A percentile compares a stretch with the other conserved stretches of the same genome.
Conservation (phyloP, 2,888 invertebrate species). For the Euplexia lucipara region DNA sequence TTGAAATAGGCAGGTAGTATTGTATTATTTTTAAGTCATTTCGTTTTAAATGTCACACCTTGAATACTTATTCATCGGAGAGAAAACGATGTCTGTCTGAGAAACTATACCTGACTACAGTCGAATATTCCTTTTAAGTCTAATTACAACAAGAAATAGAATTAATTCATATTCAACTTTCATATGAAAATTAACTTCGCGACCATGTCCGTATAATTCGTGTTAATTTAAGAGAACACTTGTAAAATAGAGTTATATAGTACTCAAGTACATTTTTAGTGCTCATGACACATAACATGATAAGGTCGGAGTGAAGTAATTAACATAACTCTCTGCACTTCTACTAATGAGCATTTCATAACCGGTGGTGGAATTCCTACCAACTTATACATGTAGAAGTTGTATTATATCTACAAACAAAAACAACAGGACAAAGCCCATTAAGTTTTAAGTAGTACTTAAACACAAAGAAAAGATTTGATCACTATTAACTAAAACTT, state of each 20-base stretch:
- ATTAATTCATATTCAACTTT: constrained; percentile 46
- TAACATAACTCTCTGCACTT: constrained; percentile 44
- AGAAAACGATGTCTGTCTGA: too few relatives aligned
- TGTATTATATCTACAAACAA: constrained; percentile 1
- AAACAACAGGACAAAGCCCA: not conserved
- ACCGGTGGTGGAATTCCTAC: constrained; percentile 20
- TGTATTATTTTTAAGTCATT: not conserved
- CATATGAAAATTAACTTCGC: constrained; percentile 34
- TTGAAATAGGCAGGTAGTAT: not conserved
- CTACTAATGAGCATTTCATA: constrained; percentile 46
- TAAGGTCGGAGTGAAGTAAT: constrained; percentile 45
- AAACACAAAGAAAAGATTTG: not conserved
- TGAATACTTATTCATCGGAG: not conserved
- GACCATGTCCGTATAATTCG: constrained; percentile 33
- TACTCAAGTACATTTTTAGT: constrained; percentile 52
- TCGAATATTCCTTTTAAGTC: not conserved
- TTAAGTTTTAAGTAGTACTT: too few relatives aligned
- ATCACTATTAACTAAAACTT: too few relatives aligned
- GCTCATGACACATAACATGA: constrained; percentile 49
- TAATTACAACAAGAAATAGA: not conserved
- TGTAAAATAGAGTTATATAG: constrained; percentile 46
- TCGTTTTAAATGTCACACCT: not conserved
- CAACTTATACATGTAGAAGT: constrained; percentile 8
- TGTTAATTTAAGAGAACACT: constrained; percentile 41
- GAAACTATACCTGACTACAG: not conserved